A percentile compares a stretch with the other conserved stretches of the same genome.
These are phyloP conservation scores for Synodontis membranacea DNA, from an alignment of 2,113 vertebrate genomes.

Conservation along the genomic window DNA sequence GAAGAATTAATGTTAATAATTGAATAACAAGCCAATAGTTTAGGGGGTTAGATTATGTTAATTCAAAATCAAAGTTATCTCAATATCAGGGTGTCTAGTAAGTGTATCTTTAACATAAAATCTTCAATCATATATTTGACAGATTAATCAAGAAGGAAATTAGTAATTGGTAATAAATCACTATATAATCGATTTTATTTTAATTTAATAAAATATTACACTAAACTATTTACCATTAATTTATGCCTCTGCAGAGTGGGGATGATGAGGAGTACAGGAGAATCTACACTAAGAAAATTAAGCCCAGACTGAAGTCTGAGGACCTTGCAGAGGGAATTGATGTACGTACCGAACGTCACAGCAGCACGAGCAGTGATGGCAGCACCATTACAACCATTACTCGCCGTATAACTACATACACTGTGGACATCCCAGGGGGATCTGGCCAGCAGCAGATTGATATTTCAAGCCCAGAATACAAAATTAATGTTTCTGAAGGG, in stretches of 20 bases:
- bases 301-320: conserved; percentile 87
- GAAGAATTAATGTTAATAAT: not conserved
- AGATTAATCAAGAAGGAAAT: not conserved
- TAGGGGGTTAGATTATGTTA: not conserved
- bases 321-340: conserved; percentile 80
- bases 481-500: conserved; percentile 70
- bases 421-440: conserved; percentile 81
- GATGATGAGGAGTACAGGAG: conserved; percentile 90
- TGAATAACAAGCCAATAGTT: not conserved
- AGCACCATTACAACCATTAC: conserved; percentile 87
- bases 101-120: not conserved
- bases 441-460: conserved; percentile 75
- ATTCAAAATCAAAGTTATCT: not conserved
- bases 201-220: not conserved
- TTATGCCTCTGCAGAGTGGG: conserved; percentile 77
- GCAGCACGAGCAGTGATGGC: conserved; percentile 83
- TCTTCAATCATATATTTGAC: not conserved
- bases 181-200: not conserved
- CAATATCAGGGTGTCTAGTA: not conserved
- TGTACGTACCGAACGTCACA: conserved; percentile 81
- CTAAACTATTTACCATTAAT: not conserved
- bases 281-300: conserved; percentile 94
- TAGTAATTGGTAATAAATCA: not conserved
- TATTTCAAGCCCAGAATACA: conserved; percentile 77
- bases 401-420: conserved; percentile 89